A percentile compares a stretch with the other conserved stretches of the same genome.
Conservation (phyloP, 1,140 invertebrate species). For the Achatina immaculata region DNA sequence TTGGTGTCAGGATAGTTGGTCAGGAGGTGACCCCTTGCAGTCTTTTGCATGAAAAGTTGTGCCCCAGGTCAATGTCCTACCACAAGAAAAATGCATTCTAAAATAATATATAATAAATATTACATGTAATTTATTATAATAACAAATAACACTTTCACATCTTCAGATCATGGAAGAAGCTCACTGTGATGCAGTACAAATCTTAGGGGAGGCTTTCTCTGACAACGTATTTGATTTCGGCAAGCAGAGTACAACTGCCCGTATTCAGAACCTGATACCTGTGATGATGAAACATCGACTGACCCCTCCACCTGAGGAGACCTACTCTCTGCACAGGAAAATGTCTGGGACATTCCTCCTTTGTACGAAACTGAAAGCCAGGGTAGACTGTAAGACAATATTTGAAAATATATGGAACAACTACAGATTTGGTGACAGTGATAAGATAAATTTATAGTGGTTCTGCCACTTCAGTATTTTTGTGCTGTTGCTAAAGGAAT, state of each 20-base stretch:
- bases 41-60: too few relatives aligned
- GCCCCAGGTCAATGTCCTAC: too few relatives aligned
- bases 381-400: constrained; percentile 87
- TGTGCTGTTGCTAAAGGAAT: too few relatives aligned
- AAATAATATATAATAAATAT: too few relatives aligned
- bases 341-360: constrained; percentile 96
- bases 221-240: constrained; percentile 89
- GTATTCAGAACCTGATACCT: constrained; percentile 89
- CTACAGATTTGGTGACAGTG: constrained; percentile 54
- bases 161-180: constrained; percentile 89
- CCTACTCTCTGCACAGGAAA: constrained; percentile 98
- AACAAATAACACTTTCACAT: not conserved
- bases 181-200: constrained; percentile 95
- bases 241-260: constrained; percentile 82
- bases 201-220: constrained; percentile 92
- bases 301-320: constrained; percentile 97
- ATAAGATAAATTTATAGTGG: constrained; percentile 15
- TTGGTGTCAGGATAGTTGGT: too few relatives aligned
- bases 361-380: constrained; percentile 90
- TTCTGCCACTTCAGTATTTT: too few relatives aligned
- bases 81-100: too few relatives aligned
- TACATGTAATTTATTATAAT: too few relatives aligned
- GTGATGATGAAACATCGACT: constrained; percentile 94
- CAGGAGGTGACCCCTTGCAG: too few relatives aligned
- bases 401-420: constrained; percentile 77